A percentile compares a stretch with the other conserved stretches of the same genome.
Conservation (phyloP, 1,140 invertebrate genomes). For the Cherax destructor region DNA sequence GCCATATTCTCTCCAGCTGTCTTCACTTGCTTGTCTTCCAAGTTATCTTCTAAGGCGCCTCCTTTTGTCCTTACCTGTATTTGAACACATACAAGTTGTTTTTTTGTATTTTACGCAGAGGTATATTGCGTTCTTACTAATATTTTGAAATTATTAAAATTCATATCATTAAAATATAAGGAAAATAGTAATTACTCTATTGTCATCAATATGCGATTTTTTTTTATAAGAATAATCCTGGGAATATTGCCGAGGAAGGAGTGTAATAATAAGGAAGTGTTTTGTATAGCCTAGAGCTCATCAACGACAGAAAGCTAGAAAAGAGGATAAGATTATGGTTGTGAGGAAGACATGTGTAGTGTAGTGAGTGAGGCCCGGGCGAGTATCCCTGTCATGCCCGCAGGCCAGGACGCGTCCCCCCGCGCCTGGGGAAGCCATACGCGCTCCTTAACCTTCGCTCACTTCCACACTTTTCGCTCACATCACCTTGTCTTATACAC, state of each 20-base stretch:
- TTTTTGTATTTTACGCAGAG: background rate
- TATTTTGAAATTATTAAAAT: background rate
- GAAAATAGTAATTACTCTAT: no score
- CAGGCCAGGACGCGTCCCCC: slow-evolving; percentile 67
- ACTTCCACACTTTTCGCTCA: slow-evolving; percentile 55
- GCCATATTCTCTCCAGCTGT: slow-evolving; percentile 45
- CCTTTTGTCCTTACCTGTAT: background rate
- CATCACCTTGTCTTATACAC: background rate
- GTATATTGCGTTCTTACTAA: background rate
- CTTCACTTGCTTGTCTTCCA: slow-evolving; percentile 27
- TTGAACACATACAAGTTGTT: background rate
- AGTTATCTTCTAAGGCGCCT: slow-evolving; percentile 45
- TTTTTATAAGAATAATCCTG: no score
- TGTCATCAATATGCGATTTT: no score
- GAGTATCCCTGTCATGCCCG: slow-evolving; percentile 66
- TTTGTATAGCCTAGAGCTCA: no score
- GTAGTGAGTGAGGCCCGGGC: slow-evolving; percentile 53
- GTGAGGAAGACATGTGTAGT: slow-evolving; percentile 49
- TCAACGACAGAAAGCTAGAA: no score
- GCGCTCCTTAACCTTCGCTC: slow-evolving; percentile 57
- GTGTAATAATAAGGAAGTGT: no score
- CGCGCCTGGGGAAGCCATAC: slow-evolving; percentile 65
- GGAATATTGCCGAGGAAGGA: no score
- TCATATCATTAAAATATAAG: no score
- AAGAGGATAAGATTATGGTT: background rate